phyloP scores from a whole-genome alignment of 2,797 vertebrate species.

The Menidia menidia region DNA sequence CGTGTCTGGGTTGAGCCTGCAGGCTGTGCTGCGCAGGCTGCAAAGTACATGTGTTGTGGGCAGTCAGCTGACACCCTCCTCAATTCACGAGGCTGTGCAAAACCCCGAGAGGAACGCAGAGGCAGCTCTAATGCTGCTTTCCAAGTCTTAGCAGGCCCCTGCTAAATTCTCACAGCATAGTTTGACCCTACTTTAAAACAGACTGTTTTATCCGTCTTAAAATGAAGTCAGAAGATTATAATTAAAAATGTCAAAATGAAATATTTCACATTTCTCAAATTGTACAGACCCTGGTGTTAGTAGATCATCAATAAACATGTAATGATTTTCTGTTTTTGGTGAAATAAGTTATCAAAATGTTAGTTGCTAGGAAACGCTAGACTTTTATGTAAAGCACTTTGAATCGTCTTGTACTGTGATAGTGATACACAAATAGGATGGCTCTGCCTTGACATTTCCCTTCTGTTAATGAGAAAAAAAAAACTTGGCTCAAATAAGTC shows the following conservation, averaged over 20 bases:
- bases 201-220: background rate
- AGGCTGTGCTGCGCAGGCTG: slow-evolving; percentile 13
- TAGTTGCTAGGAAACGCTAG: background rate
- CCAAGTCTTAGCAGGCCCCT: slow-evolving; percentile 42
- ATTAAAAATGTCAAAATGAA: background rate
- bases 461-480: background rate
- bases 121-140: slow-evolving; percentile 48
- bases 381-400: no score
- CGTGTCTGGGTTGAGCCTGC: background rate
- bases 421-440: no score
- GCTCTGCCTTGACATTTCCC: background rate
- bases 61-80: slow-evolving; percentile 76
- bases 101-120: slow-evolving; percentile 58
- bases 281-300: background rate
- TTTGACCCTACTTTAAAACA: slow-evolving; percentile 12
- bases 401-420: no score
- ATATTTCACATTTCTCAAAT: background rate
- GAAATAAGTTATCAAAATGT: background rate
- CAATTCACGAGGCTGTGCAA: slow-evolving; percentile 75
- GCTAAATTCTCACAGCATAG: slow-evolving; percentile 60
- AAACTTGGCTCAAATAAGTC: background rate
- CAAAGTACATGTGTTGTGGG: slow-evolving; percentile 39
- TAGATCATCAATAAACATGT: background rate
- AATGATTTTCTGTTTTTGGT: slow-evolving; percentile 24
- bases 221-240: background rate